These are phyloP conservation scores for Magallana nippona DNA, from an alignment of 2,888 invertebrate genomes.

Conservation along the genomic window DNA sequence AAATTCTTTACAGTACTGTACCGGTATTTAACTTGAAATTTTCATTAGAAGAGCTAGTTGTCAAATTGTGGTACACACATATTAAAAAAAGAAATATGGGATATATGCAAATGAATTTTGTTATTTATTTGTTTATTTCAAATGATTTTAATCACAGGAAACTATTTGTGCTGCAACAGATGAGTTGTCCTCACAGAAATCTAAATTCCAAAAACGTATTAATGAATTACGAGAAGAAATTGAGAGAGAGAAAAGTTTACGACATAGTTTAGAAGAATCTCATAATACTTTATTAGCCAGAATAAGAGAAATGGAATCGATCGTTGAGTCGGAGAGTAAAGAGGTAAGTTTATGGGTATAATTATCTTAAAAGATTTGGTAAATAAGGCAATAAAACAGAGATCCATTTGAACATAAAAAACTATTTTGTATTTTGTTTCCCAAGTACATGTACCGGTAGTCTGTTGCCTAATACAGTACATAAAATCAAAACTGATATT, in stretches of 20 bases:
- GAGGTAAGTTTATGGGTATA: conserved; percentile 61
- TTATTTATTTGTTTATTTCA: background rate
- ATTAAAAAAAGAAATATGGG: background rate
- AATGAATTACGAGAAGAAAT: conserved; percentile 73
- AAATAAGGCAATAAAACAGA: no score
- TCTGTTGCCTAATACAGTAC: no score
- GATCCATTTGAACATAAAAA: no score
- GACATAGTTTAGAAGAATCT: conserved; percentile 76
- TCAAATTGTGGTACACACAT: no score
- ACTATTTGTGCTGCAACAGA: conserved; percentile 67
- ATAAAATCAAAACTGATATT: no score
- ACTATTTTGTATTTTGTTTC: no score
- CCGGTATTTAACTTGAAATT: no score
- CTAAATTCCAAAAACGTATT: conserved; percentile 70
- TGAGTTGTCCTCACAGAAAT: conserved; percentile 64
- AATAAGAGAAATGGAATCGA: conserved; percentile 72
- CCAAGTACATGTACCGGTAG: no score
- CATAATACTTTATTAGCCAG: conserved; percentile 73
- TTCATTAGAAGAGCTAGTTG: no score
- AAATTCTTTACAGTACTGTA: no score
- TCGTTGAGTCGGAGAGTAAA: conserved; percentile 69
- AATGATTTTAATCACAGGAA: conserved; percentile 57
- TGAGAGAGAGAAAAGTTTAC: conserved; percentile 71
- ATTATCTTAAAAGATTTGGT: no score
- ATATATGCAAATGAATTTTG: background rate